phyloP scores from a whole-genome alignment of 2,888 invertebrate species.

The Drosophila subsilvestris region DNA sequence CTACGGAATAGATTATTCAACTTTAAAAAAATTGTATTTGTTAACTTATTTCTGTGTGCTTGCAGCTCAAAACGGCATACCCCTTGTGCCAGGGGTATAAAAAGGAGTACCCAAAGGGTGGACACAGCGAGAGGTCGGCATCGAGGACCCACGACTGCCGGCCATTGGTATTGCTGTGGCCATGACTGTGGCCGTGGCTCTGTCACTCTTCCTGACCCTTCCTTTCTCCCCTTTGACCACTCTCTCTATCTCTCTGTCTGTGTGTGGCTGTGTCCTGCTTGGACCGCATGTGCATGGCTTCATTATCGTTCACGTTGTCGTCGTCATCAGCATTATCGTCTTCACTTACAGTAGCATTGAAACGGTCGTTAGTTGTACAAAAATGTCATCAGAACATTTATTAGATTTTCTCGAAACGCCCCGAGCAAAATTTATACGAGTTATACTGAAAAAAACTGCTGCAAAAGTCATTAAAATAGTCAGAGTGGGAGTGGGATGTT shows the following conservation, averaged over 20 bases:
- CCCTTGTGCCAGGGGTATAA: background rate
- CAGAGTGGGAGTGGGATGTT: background rate
- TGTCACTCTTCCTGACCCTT: slow-evolving; percentile 18
- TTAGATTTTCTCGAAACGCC: slow-evolving; percentile 37
- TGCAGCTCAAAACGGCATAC: background rate
- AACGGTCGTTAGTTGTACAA: slow-evolving; percentile 54
- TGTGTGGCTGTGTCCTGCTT: slow-evolving; percentile 1
- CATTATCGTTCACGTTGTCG: slow-evolving; percentile 62
- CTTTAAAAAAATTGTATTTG: no score
- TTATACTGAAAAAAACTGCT: slow-evolving; percentile 10
- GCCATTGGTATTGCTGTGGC: slow-evolving; percentile 68
- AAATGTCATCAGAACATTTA: slow-evolving; percentile 55
- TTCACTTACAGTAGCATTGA: slow-evolving; percentile 44
- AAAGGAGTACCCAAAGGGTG: slow-evolving; percentile 25
- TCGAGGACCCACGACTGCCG: slow-evolving; percentile 20
- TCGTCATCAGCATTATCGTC: slow-evolving; percentile 53
- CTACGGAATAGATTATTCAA: no score
- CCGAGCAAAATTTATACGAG: slow-evolving; percentile 24
- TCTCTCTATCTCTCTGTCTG: background rate
- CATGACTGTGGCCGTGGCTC: slow-evolving; percentile 60
- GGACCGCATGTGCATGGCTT: slow-evolving; percentile 66
- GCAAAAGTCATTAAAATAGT: background rate
- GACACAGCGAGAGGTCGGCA: slow-evolving; percentile 8
- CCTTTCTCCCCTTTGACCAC: background rate
- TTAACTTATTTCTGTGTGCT: no score